Evolutionary conservation across 2,797 vertebrate species (phyloP), one percentile per base, ranked within the genome.

Genomic region (Smutsia gigantea): DNA sequence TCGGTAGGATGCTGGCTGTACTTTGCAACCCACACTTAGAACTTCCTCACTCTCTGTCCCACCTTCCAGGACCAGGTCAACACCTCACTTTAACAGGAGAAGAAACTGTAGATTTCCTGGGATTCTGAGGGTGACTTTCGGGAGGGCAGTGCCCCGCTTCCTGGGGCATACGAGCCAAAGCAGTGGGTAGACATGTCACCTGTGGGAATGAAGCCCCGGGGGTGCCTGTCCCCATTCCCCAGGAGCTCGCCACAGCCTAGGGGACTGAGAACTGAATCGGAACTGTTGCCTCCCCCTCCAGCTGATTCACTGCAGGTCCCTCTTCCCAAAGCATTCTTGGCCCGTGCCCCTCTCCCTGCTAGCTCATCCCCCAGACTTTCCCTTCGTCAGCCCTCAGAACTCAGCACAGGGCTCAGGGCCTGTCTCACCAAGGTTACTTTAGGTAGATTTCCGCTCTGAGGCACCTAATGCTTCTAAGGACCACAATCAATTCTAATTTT

Each of bases 401-500:
- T 59, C 34, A 71, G 34, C 42, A 81, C 61, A 85, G 77, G 51
- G 53, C 51, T 18, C 49, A 51, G n/a, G 31, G 37, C 29, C 75
- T 49, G 78, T n/a, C 17, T 82, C 13, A 9, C 13, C 55, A 46
- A 64, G 18, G 4, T 46, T 82, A 25, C 4, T 29, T 59, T 63
- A 75, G 49, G 12, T 19, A 39, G 0, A 18, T 88, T 29, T 29
- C 49, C 61, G 14, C 61, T 39, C 75, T 29, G 29, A 71, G 72
- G 42, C 57, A 34, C 72, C 34, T 37, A 15, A 34, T 2, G 53
- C 42, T 78, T 88, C 25, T 72, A 29, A 57, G 78, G 37, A 61
- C 12, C 21, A 34, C 27, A 78, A 29, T 66, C 77, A 63, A 79
- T 90, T 83, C 51, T 75, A 69, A n/a, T 77, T 37, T 86, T 49